Base-by-base conservation (phyloP, 2,113 vertebrate genomes). In the Tinamus guttatus region DNA sequence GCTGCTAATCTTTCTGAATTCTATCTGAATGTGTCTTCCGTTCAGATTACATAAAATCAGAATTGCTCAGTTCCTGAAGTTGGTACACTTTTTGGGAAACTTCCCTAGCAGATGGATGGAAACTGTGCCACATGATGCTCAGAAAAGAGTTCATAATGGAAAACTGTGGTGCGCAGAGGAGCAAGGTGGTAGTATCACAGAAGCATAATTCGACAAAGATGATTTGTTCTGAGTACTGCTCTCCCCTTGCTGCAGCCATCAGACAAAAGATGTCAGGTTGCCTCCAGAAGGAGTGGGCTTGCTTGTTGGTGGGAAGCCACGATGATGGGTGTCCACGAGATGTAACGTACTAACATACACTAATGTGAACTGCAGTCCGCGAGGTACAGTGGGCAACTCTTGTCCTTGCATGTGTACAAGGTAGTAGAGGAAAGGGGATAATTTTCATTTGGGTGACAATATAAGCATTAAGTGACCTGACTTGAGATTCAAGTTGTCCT, bases 51-150 rank as follows among this genome's bases (percentile, higher is more conserved):
- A 68, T 52, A 34, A 17, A 34, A 16, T 34, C 54, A 77, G 22
- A 78, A 12, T 40, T 84, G 64, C 41, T 84, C 5, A 14, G 84
- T 94, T 91, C 81, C 91, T 89, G 83, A 86, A 87, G 70, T 89
- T 80, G 32, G 20, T 85, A 18, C 41, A 91, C 84, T 85, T 93
- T 81, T 73, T 69, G 83, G 83, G 90, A 95, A 93, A 93, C 65
- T 95, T 94, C 58, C 59, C 63, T 92, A 88, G 88, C 93, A 97
- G 94, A 96, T 96, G 93, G 95, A 92, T 79, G 88, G 87, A 95
- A 93, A 94, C 43, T 70, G 64, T 88, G 92, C 90, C 80, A 70
- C 95, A 92, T 34, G 75, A 96, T 0, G 2, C 51, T 92, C 86
- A 87, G 67, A 76, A 93, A 95, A 81, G 65, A 6, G 24, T 58